Evolutionary conservation across 1,140 invertebrate species (phyloP).

Genomic region (Meloidogyne exigua): DNA sequence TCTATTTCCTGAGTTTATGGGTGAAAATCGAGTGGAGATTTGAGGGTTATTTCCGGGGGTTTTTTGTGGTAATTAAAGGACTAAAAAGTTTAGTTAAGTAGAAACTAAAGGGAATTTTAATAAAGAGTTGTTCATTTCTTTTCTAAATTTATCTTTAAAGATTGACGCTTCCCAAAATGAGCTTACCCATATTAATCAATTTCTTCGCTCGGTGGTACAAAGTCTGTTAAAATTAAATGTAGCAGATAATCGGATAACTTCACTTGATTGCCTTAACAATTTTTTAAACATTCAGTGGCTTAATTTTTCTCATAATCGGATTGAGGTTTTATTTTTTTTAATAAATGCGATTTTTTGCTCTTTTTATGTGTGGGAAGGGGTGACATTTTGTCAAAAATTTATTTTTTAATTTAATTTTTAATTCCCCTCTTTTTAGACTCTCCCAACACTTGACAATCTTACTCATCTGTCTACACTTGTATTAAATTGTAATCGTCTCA

Average conservation of each 20-base stretch:
- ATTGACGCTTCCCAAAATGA: constrained; percentile 32
- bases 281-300: constrained; percentile 15
- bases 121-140: neutral
- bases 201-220: neutral
- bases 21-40: too few species aligned
- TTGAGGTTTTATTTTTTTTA: constrained; percentile 33
- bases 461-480: constrained; percentile 3
- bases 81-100: too few species aligned
- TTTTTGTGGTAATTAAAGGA: too few species aligned
- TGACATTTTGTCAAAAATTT: too few species aligned
- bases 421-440: neutral
- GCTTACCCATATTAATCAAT: constrained; percentile 14
- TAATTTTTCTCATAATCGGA: constrained; percentile 30
- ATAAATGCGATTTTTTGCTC: too few species aligned
- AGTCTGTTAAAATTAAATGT: constrained; percentile 9
- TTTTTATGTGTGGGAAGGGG: too few species aligned
- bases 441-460: constrained; percentile 24
- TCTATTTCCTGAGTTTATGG: too few species aligned
- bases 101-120: neutral
- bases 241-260: constrained; percentile 27
- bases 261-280: constrained; percentile 10
- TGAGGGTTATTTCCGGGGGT: too few species aligned
- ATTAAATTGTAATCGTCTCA: constrained; percentile 25
- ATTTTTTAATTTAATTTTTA: too few species aligned
- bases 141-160: neutral